Evolutionary conservation across 2,888 invertebrate genomes (phyloP).

Genomic region (Mylabris sibirica): DNA sequence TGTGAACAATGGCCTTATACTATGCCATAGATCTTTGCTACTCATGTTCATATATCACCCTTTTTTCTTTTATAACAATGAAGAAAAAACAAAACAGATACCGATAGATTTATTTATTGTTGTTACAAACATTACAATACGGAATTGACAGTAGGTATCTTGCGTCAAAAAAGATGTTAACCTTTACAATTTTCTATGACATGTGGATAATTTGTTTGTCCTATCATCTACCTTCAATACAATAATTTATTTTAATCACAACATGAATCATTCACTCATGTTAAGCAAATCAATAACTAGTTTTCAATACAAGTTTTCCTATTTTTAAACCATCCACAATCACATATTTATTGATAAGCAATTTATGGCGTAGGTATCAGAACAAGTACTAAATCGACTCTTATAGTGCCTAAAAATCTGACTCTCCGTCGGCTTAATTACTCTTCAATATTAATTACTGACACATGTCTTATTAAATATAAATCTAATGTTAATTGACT

Average conservation of each 20-base stretch:
- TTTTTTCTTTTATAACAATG: slow-evolving; percentile 1
- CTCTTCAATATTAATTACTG: background rate
- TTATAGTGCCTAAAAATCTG: too few relatives aligned
- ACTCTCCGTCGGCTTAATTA: background rate
- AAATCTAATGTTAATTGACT: background rate
- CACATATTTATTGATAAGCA: too few relatives aligned
- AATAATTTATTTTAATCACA: slow-evolving; percentile 33
- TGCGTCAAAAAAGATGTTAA: slow-evolving; percentile 46
- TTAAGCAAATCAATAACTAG: too few relatives aligned
- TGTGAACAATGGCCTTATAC: slow-evolving; percentile 57
- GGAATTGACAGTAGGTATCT: slow-evolving; percentile 1
- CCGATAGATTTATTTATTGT: slow-evolving; percentile 5
- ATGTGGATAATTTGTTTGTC: slow-evolving; percentile 43
- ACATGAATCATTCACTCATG: too few relatives aligned
- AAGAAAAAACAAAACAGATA: background rate
- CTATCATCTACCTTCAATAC: slow-evolving; percentile 22
- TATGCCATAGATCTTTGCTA: slow-evolving; percentile 54
- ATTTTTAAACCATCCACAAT: too few relatives aligned
- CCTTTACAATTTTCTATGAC: slow-evolving; percentile 45
- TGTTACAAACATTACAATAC: slow-evolving; percentile 1
- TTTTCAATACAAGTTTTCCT: too few relatives aligned
- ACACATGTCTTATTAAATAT: background rate
- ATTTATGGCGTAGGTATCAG: too few relatives aligned
- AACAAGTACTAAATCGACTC: too few relatives aligned
- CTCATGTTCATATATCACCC: slow-evolving; percentile 56